phyloP scores from a whole-genome alignment of 2,797 vertebrate genomes.

The Iguana delicatissima region DNA sequence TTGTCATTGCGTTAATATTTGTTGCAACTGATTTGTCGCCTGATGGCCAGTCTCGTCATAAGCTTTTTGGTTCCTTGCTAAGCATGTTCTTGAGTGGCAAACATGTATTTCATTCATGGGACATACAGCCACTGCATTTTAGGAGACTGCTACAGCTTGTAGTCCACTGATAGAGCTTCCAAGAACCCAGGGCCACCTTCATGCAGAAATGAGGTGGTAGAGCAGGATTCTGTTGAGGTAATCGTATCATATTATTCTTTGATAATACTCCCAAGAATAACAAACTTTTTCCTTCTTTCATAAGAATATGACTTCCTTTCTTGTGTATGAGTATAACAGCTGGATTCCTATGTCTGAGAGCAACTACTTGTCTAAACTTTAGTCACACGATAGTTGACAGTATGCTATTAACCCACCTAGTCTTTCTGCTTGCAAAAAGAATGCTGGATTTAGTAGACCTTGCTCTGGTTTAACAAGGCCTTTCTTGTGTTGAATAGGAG shows the following conservation, averaged over 20 bases:
- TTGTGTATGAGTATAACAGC: no score
- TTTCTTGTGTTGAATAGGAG: not conserved
- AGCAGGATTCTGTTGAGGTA: not conserved
- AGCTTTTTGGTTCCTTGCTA: no score
- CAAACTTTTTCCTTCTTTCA: not conserved
- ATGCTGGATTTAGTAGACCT: not conserved
- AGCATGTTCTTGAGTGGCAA: no score
- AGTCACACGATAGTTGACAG: not conserved
- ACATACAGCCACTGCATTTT: no score
- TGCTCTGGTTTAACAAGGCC: not conserved
- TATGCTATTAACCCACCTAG: not conserved
- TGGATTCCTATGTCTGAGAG: not conserved
- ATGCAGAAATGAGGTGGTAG: not conserved
- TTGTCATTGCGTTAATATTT: no score
- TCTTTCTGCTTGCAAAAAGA: not conserved
- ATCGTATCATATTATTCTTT: not conserved
- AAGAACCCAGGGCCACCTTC: no score
- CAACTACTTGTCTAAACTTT: not conserved
- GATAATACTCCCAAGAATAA: not conserved
- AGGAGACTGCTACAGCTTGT: no score
- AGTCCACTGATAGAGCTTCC: no score
- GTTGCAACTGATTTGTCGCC: no score
- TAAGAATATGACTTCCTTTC: not conserved
- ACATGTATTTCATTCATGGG: no score
- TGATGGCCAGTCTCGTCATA: no score